phyloP scores from a whole-genome alignment of 2,797 vertebrate genomes.

The Neopelma chrysocephalum region DNA sequence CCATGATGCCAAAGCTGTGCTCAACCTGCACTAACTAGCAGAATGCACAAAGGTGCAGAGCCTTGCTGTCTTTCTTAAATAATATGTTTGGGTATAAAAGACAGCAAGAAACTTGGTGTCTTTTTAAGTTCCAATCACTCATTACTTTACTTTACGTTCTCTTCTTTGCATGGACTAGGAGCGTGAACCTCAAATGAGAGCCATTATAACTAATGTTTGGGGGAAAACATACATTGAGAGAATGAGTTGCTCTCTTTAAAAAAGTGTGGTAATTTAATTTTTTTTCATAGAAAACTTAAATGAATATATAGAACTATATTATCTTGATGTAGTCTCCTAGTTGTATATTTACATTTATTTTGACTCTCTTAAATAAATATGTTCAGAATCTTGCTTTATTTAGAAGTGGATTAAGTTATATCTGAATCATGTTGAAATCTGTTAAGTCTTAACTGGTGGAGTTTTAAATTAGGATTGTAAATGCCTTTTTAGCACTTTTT shows the following conservation, averaged over 20 bases:
- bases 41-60: rapidly evolving
- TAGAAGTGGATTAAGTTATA: background rate
- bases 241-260: background rate
- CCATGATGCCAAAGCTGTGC: background rate
- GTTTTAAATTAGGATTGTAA: background rate
- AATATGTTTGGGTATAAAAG: background rate
- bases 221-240: background rate
- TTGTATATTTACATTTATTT: background rate
- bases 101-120: background rate
- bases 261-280: background rate
- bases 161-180: background rate
- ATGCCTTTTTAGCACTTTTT: background rate
- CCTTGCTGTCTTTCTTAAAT: background rate
- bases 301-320: background rate
- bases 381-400: background rate
- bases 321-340: background rate
- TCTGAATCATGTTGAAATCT: background rate
- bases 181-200: background rate
- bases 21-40: background rate
- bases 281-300: background rate
- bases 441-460: background rate
- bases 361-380: background rate
- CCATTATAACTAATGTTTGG: background rate
- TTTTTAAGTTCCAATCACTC: background rate
- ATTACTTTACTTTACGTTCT: background rate